Conservation (phyloP, 2,888 invertebrate species). For the Chrysotoxum bicinctum region DNA sequence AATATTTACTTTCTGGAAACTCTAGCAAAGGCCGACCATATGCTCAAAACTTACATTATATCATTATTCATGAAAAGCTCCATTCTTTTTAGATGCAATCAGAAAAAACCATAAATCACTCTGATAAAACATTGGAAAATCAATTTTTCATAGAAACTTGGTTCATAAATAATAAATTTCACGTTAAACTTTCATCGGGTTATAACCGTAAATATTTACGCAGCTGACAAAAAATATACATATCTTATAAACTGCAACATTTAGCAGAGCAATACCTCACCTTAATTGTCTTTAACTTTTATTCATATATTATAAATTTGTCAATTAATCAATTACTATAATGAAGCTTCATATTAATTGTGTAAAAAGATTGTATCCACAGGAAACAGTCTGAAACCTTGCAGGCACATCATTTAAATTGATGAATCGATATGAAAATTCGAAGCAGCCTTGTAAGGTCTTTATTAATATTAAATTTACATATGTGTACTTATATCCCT, state of each 20-base stretch:
- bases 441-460: background rate
- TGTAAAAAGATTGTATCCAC: conserved; percentile 31
- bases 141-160: conserved; percentile 32
- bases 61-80: background rate
- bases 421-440: conserved; percentile 37
- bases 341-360: conserved; percentile 24
- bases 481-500: background rate
- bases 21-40: background rate
- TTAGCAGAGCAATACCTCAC: conserved; percentile 10
- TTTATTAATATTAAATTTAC: conserved; percentile 18
- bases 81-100: background rate
- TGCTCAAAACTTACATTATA: background rate
- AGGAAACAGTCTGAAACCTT: background rate
- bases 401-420: conserved; percentile 39
- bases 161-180: conserved; percentile 33
- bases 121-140: conserved; percentile 29
- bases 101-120: conserved; percentile 18
- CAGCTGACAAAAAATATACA: conserved; percentile 15
- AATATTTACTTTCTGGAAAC: background rate
- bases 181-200: conserved; percentile 43
- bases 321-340: background rate
- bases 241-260: conserved; percentile 22
- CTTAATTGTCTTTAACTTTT: conserved; percentile 33
- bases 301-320: conserved; percentile 22
- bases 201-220: conserved; percentile 39